Evolutionary conservation across 2,113 vertebrate species (phyloP).

Genomic region (Ageneiosus marmoratus): DNA sequence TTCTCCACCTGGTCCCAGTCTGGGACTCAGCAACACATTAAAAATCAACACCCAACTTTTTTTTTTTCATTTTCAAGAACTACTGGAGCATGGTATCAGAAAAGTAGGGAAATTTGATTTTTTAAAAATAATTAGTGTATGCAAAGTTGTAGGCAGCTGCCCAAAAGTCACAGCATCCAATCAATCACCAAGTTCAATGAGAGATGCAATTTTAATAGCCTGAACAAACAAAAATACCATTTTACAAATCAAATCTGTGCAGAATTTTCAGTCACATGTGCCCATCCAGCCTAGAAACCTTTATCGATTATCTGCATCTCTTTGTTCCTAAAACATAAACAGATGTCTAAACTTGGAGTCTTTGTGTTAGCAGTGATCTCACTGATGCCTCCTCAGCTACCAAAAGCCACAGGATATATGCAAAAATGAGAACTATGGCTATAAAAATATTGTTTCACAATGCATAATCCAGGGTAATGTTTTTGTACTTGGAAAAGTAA

Average conservation of each 20-base stretch:
- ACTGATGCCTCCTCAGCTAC: conserved; percentile 39
- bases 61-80: conserved; percentile 19
- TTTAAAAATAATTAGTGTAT: conserved; percentile 14
- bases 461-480: conserved; percentile 35
- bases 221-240: conserved; percentile 13
- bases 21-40: conserved; percentile 44
- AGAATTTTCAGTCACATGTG: conserved; percentile 49
- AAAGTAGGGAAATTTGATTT: background rate
- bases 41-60: conserved; percentile 39
- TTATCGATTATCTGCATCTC: conserved; percentile 58
- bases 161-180: conserved; percentile 1
- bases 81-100: background rate
- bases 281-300: conserved; percentile 40
- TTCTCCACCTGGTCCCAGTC: conserved; percentile 49
- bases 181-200: background rate
- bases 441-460: conserved; percentile 49
- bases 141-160: background rate
- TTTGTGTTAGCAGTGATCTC: conserved; percentile 31
- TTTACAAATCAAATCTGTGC: conserved; percentile 47
- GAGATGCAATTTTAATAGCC: background rate
- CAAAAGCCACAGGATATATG: conserved; percentile 34
- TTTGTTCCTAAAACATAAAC: conserved; percentile 64
- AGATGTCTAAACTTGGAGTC: conserved; percentile 56
- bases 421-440: conserved; percentile 44
- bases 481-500: conserved; percentile 44